A percentile compares a stretch with the other conserved stretches of the same genome.
These are phyloP conservation scores for Cacatua alba DNA, from an alignment of 2,113 vertebrate species.

Conservation along the genomic window DNA sequence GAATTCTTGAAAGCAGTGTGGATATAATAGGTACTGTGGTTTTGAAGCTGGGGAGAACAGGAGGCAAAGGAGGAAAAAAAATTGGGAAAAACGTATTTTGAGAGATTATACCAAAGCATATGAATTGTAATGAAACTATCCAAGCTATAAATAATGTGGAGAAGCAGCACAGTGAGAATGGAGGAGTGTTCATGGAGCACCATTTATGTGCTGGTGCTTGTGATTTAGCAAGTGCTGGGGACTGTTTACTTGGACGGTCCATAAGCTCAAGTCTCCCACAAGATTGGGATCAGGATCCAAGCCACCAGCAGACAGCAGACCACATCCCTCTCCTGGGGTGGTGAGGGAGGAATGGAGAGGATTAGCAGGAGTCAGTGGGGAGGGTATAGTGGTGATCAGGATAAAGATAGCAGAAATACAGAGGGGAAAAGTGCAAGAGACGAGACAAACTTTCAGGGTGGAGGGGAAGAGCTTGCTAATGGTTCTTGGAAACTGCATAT, in stretches of 20 bases:
- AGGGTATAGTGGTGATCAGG: background rate
- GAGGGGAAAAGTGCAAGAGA: background rate
- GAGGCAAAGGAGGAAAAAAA: background rate
- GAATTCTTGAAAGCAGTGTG: background rate
- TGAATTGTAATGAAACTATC: background rate
- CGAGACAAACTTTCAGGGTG: background rate
- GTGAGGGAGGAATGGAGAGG: background rate
- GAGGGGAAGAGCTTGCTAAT: background rate
- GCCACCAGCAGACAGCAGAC: background rate
- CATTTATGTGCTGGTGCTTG: background rate
- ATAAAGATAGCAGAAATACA: background rate
- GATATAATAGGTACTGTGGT: background rate
- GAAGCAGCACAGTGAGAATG: background rate
- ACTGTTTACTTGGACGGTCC: accelerated
- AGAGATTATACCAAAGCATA: background rate
- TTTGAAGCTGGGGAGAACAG: background rate
- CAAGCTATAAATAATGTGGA: background rate
- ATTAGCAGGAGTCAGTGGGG: background rate
- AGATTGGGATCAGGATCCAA: background rate
- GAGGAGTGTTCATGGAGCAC: background rate
- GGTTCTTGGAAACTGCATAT: background rate
- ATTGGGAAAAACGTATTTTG: background rate
- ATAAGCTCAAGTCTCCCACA: background rate
- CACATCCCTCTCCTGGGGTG: background rate
- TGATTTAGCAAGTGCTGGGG: background rate